Evolutionary conservation across 2,888 invertebrate species (phyloP).

Genomic region (Noctua comes): DNA sequence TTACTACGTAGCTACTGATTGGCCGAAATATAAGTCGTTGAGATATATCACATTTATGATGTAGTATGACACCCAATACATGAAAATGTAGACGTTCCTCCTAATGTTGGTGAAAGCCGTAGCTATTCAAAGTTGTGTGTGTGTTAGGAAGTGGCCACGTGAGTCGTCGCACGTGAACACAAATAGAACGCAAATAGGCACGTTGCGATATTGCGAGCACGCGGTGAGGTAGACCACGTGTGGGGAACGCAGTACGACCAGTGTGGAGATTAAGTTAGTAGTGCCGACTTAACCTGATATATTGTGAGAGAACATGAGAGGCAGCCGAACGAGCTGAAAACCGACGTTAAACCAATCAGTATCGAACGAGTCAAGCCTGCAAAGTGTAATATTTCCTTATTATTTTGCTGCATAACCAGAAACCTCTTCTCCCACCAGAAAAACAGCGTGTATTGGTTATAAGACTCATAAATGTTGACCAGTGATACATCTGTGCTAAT

Average conservation of each 20-base stretch:
- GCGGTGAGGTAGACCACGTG: conserved; percentile 3
- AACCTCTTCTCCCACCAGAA: background rate
- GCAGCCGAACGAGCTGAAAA: background rate
- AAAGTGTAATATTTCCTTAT: background rate
- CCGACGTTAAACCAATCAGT: background rate
- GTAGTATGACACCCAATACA: background rate
- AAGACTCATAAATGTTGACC: background rate
- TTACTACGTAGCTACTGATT: background rate
- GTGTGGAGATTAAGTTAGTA: background rate
- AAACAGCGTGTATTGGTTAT: background rate
- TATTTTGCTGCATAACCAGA: background rate
- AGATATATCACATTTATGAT: too few relatives aligned
- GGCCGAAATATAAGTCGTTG: background rate
- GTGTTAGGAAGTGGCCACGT: conserved; percentile 45
- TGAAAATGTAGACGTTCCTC: background rate
- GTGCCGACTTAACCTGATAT: background rate
- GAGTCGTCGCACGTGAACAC: conserved; percentile 50
- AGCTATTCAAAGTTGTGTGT: conserved; percentile 55
- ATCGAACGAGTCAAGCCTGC: background rate
- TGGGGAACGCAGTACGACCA: conserved; percentile 7
- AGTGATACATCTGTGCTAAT: background rate
- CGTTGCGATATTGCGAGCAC: conserved; percentile 57
- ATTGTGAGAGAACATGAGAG: background rate
- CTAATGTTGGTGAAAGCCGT: conserved; percentile 29
- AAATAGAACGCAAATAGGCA: conserved; percentile 61